Evolutionary conservation across 2,797 vertebrate species (phyloP).

Genomic region (Phoxinus dragarum): DNA sequence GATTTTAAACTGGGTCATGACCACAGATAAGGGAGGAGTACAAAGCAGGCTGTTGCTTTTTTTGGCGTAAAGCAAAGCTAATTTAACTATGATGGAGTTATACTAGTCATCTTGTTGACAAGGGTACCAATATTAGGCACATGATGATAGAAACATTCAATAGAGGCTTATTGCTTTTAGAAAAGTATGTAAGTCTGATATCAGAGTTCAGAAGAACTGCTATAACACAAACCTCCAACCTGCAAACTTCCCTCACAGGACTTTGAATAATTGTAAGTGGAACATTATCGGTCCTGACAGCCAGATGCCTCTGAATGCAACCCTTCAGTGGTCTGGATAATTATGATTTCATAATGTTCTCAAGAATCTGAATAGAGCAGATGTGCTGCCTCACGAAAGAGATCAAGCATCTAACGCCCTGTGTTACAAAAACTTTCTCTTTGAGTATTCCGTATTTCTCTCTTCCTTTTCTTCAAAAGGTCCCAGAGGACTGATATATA

Average conservation of each 20-base stretch:
- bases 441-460: slow-evolving; percentile 6
- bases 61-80: slow-evolving; percentile 14
- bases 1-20: slow-evolving; percentile 22
- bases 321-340: slow-evolving; percentile 35
- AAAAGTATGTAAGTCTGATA: background rate
- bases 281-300: slow-evolving; percentile 17
- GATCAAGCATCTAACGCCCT: slow-evolving; percentile 9
- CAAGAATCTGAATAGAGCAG: slow-evolving; percentile 15
- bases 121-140: background rate
- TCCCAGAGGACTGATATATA: slow-evolving; percentile 64
- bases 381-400: slow-evolving; percentile 1
- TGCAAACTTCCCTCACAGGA: slow-evolving; percentile 6
- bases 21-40: background rate
- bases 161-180: background rate
- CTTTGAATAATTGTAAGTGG: slow-evolving; percentile 6
- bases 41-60: slow-evolving; percentile 12
- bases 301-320: background rate
- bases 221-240: background rate
- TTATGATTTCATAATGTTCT: slow-evolving; percentile 41
- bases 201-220: background rate
- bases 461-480: slow-evolving; percentile 55
- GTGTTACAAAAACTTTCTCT: slow-evolving; percentile 8
- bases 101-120: slow-evolving; percentile 12
- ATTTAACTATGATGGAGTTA: slow-evolving; percentile 6
- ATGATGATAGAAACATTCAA: slow-evolving; percentile 19